Conservation (phyloP, 2,113 vertebrate genomes). For the Eulemur macaco region DNA sequence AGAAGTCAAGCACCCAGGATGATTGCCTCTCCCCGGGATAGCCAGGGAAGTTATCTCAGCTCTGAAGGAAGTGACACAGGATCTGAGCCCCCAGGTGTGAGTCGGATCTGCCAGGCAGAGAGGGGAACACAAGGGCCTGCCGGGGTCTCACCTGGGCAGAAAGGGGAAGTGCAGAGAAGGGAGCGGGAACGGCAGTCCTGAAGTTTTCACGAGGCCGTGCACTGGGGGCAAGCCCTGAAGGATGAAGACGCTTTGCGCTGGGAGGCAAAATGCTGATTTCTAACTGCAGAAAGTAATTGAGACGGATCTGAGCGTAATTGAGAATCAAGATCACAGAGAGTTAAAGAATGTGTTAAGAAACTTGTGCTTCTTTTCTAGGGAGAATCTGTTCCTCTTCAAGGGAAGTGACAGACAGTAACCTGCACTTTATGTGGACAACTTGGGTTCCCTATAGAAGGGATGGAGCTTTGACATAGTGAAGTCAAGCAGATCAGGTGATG, state of each 20-base stretch:
- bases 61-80: fast-evolving
- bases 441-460: not conserved
- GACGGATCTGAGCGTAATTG: not conserved
- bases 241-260: fast-evolving
- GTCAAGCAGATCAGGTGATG: not conserved
- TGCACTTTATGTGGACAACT: fast-evolving
- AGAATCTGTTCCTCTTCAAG: not conserved
- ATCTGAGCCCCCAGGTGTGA: fast-evolving
- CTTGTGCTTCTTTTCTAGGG: not conserved
- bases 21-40: fast-evolving
- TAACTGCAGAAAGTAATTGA: not conserved
- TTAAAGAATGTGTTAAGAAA: fast-evolving
- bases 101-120: no score
- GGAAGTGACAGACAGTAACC: fast-evolving
- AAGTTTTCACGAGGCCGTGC: fast-evolving
- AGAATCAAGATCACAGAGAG: not conserved
- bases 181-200: fast-evolving
- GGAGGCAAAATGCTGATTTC: not conserved
- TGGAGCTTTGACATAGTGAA: not conserved
- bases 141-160: not conserved
- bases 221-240: not conserved
- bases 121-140: fast-evolving
- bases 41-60: not conserved
- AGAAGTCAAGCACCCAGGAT: not conserved
- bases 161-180: not conserved